Conservation (phyloP, 2,113 vertebrate genomes). For the Poeciliopsis retropinna region DNA sequence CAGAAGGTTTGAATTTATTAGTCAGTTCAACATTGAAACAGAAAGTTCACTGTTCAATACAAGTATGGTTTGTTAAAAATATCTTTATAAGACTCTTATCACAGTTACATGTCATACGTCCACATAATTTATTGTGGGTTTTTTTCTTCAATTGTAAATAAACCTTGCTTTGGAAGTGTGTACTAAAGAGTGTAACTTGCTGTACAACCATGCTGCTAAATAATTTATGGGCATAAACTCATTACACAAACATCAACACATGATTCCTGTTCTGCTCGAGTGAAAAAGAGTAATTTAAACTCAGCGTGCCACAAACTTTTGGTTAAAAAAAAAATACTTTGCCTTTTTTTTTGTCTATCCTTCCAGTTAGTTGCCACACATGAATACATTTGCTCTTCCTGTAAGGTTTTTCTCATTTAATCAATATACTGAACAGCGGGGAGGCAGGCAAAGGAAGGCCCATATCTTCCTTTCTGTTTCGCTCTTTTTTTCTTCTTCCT, state of each 20-base stretch:
- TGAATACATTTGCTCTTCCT: conserved; percentile 59
- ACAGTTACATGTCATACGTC: background rate
- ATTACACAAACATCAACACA: conserved; percentile 37
- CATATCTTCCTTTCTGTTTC: background rate
- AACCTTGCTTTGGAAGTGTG: conserved; percentile 4
- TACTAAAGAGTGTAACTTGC: background rate
- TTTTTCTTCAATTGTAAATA: background rate
- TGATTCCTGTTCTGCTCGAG: conserved; percentile 28
- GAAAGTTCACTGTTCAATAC: background rate
- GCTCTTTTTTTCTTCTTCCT: background rate
- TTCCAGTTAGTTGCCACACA: conserved; percentile 25
- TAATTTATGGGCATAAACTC: conserved; percentile 55
- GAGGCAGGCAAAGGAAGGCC: conserved; percentile 4
- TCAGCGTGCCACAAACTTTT: background rate
- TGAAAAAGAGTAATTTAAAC: conserved; percentile 39
- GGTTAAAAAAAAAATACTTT: background rate
- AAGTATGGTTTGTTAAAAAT: background rate
- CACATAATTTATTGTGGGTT: background rate
- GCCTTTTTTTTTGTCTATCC: conserved; percentile 20
- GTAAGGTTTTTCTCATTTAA: conserved; percentile 39
- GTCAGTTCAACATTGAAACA: too few species aligned
- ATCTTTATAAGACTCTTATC: too few species aligned
- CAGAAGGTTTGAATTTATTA: background rate
- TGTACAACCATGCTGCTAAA: conserved; percentile 15
- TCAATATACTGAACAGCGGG: conserved; percentile 3